These are phyloP conservation scores for Cantharis rufa DNA, from an alignment of 2,888 invertebrate species.

Conservation along the genomic window DNA sequence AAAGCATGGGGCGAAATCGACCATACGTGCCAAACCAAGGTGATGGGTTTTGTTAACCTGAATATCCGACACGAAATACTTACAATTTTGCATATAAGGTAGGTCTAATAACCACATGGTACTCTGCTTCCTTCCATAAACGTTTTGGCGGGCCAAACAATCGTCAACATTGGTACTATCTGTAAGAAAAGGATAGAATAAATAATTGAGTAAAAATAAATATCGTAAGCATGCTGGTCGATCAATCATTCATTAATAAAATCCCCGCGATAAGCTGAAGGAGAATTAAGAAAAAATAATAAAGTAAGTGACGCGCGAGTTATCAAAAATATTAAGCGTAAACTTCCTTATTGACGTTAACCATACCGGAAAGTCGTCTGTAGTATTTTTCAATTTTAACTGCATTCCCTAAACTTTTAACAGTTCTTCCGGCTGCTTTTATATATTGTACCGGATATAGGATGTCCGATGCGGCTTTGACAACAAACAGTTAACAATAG, in stretches of 20 bases:
- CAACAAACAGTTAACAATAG: conserved; percentile 33
- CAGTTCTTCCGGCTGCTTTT: conserved; percentile 45
- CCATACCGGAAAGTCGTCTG: conserved; percentile 27
- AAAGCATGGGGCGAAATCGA: background rate
- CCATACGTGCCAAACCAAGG: no score
- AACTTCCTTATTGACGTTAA: background rate
- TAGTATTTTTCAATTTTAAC: conserved; percentile 37
- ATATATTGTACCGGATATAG: conserved; percentile 49
- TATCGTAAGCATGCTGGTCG: background rate
- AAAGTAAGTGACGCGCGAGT: background rate
- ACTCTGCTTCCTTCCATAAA: conserved; percentile 62
- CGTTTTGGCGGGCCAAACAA: conserved; percentile 52
- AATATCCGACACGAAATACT: conserved; percentile 42
- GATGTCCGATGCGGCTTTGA: conserved; percentile 53
- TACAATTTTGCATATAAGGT: conserved; percentile 69
- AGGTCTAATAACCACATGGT: conserved; percentile 75
- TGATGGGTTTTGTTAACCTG: no score
- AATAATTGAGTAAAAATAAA: background rate
- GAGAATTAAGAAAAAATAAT: background rate
- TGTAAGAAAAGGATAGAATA: conserved; percentile 45
- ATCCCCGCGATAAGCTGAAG: background rate
- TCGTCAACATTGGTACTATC: conserved; percentile 54
- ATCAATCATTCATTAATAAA: background rate
- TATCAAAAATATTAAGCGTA: background rate
- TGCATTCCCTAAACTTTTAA: conserved; percentile 38